A percentile compares a stretch with the other conserved stretches of the same genome.
Evolutionary conservation across 92 coral and sea anemone genomes (phyloP).

Genomic region (Actinernus sp.): DNA sequence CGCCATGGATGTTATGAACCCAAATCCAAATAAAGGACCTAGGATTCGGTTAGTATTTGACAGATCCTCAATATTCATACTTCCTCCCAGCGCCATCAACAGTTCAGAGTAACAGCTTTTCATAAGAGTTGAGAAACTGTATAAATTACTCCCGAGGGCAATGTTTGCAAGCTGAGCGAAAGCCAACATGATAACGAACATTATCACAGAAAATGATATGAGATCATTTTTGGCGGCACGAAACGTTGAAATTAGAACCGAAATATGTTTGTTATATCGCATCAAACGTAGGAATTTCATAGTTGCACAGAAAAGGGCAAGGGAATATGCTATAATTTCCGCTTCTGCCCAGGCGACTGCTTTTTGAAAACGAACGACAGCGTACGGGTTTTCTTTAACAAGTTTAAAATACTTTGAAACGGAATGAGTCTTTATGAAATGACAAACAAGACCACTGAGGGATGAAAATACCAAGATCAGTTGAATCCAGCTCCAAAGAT

Average conservation of each 20-base stretch:
- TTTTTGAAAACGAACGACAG: slow-evolving; percentile 42
- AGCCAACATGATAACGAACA: slow-evolving; percentile 39
- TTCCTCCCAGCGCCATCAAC: slow-evolving; percentile 44
- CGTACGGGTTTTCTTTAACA: slow-evolving; percentile 38
- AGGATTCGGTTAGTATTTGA: slow-evolving; percentile 23
- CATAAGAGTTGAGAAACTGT: slow-evolving; percentile 26
- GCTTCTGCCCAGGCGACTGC: slow-evolving; percentile 66
- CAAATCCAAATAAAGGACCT: slow-evolving; percentile 39
- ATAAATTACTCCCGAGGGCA: slow-evolving; percentile 25
- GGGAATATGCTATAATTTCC: slow-evolving; percentile 35
- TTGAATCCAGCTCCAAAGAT: slow-evolving; percentile 35
- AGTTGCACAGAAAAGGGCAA: slow-evolving; percentile 55
- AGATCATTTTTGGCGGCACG: slow-evolving; percentile 25
- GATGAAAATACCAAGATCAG: slow-evolving; percentile 19
- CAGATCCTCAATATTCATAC: slow-evolving; percentile 31
- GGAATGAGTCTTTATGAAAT: slow-evolving; percentile 23
- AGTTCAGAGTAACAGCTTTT: slow-evolving; percentile 38
- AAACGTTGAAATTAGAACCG: slow-evolving; percentile 25
- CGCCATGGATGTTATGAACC: slow-evolving; percentile 40
- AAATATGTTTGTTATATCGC: slow-evolving; percentile 46
- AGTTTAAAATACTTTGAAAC: slow-evolving; percentile 10
- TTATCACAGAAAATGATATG: slow-evolving; percentile 23
- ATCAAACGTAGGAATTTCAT: slow-evolving; percentile 59
- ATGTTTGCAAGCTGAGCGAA: slow-evolving; percentile 46
- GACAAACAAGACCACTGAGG: slow-evolving; percentile 17